Percentiles rank a stretch among this genome's conserved stretches.
Conservation (phyloP, 2,888 invertebrate species). For the Pasiphila rectangulata region DNA sequence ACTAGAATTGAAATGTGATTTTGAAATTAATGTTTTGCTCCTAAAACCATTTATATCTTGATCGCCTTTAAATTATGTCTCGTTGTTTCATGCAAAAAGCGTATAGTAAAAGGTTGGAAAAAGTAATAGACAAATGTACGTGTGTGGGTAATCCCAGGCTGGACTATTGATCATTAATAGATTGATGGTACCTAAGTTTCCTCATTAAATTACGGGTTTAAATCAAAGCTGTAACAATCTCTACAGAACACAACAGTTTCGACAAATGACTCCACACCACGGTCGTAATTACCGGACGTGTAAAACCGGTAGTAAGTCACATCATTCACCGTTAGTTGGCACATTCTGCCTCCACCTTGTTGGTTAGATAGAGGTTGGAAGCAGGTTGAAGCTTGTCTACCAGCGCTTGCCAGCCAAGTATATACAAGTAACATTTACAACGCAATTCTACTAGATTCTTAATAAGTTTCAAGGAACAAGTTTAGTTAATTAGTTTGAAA, state of each 20-base stretch:
- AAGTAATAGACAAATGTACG: too few species aligned
- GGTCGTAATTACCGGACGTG: slow-evolving; percentile 64
- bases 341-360: slow-evolving; percentile 52
- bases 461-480: too few species aligned
- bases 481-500: too few species aligned
- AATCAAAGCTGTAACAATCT: slow-evolving; percentile 14
- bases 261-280: slow-evolving; percentile 64
- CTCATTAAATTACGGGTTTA: slow-evolving; percentile 3
- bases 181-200: too few species aligned
- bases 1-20: background rate
- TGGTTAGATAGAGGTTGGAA: background rate
- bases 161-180: too few species aligned
- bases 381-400: slow-evolving; percentile 8
- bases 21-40: background rate
- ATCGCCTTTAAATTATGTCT: background rate
- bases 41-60: background rate
- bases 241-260: slow-evolving; percentile 28
- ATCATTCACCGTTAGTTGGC: slow-evolving; percentile 73
- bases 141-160: too few species aligned
- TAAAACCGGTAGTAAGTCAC: slow-evolving; percentile 76
- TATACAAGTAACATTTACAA: background rate
- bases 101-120: too few species aligned
- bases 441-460: too few species aligned
- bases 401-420: background rate
- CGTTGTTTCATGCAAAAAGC: too few species aligned